Evolutionary conservation across 1,140 invertebrate species (phyloP).

Genomic region (Globodera rostochiensis): DNA sequence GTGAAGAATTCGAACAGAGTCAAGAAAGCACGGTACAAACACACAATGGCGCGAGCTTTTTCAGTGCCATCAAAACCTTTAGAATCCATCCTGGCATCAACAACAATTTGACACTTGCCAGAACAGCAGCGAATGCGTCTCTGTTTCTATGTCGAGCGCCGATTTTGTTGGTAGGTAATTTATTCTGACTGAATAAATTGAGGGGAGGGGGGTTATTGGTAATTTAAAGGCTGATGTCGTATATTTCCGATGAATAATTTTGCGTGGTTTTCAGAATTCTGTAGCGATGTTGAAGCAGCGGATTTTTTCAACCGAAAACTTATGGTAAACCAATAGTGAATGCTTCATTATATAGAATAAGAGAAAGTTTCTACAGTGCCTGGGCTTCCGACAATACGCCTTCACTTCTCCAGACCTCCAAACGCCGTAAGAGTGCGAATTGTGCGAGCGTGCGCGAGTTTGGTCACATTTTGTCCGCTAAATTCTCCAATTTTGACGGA

Average conservation of each 20-base stretch:
- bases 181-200: no score
- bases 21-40: conserved; percentile 1
- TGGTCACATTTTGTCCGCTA: conserved; percentile 13
- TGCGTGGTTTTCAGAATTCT: conserved; percentile 5
- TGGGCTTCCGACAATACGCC: conserved; percentile 63
- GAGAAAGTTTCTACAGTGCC: conserved; percentile 27
- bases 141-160: no score
- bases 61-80: conserved; percentile 39
- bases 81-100: background rate
- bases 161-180: no score
- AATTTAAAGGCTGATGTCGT: no score
- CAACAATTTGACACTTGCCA: background rate
- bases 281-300: conserved; percentile 58
- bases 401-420: conserved; percentile 27
- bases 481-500: background rate
- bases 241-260: background rate
- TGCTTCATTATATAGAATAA: background rate
- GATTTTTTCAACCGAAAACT: conserved; percentile 58
- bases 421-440: conserved; percentile 11
- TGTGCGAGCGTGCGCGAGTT: background rate
- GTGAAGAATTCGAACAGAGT: no score
- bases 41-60: background rate
- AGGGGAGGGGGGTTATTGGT: no score
- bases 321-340: conserved; percentile 18
- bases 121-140: no score